Conservation (phyloP, 2,888 invertebrate genomes). For the Papilio gigon region DNA sequence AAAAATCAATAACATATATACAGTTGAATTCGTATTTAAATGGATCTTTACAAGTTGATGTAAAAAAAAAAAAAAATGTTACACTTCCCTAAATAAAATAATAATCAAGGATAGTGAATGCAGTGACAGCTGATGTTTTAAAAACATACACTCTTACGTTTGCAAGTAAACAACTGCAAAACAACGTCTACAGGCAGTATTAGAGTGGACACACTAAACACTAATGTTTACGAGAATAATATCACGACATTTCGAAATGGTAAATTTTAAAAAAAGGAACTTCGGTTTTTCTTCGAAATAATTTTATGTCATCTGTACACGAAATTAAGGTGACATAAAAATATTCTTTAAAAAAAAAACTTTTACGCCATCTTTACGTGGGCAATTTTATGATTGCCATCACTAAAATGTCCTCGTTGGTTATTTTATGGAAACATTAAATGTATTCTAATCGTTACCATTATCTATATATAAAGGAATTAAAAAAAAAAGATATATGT, state of each 20-base stretch:
- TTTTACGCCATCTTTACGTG: slow-evolving; percentile 5
- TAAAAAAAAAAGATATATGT: no score
- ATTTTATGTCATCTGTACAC: neutral
- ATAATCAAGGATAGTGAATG: neutral
- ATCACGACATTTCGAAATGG: neutral
- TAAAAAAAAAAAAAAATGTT: neutral
- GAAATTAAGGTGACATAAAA: neutral
- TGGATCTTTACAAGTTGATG: neutral
- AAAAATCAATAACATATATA: neutral
- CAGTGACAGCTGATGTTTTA: neutral
- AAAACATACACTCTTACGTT: neutral
- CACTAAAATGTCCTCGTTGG: slow-evolving; percentile 25
- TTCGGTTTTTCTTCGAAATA: neutral
- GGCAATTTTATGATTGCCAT: slow-evolving; percentile 14
- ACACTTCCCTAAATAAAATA: neutral
- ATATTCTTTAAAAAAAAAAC: neutral
- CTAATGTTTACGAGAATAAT: no score
- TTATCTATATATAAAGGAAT: neutral
- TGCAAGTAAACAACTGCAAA: no score
- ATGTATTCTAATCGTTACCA: slow-evolving; percentile 14
- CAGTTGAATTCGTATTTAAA: slow-evolving; percentile 1
- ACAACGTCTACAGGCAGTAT: neutral
- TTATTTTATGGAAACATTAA: slow-evolving; percentile 27
- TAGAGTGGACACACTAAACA: neutral
- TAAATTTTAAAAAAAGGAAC: neutral